Conservation (phyloP, 2,113 vertebrate species). For the Thermophis baileyi region DNA sequence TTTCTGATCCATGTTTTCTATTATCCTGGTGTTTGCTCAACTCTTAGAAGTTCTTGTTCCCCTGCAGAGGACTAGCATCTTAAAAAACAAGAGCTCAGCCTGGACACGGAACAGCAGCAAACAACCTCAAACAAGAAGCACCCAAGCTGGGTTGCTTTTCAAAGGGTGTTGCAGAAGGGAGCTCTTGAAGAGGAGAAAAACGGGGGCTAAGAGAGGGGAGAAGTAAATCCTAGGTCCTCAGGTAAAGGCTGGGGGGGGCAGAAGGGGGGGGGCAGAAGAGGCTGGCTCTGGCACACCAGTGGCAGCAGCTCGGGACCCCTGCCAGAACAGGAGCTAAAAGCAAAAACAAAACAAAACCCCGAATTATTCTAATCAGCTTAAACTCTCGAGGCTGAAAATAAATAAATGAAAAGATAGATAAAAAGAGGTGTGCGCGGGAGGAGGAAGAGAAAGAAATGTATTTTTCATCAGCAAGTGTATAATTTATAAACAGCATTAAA, state of each 20-base stretch:
- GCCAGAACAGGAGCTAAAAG: slow-evolving; percentile 72
- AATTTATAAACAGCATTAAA: slow-evolving; percentile 88
- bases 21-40: slow-evolving; percentile 30
- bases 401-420: neutral
- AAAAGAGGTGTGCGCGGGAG: neutral
- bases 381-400: slow-evolving; percentile 61
- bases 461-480: slow-evolving; percentile 84
- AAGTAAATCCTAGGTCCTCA: slow-evolving; percentile 3
- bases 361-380: slow-evolving; percentile 63
- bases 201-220: neutral
- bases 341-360: slow-evolving; percentile 42
- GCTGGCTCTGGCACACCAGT: slow-evolving; percentile 47
- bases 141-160: no score
- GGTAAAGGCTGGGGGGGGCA: slow-evolving; percentile 42
- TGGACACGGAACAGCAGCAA: neutral
- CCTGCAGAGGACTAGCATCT: neutral
- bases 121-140: neutral
- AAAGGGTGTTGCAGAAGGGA: neutral
- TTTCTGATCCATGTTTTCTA: neutral
- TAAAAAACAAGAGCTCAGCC: neutral
- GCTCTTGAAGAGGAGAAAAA: neutral
- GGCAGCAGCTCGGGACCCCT: slow-evolving; percentile 48
- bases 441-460: slow-evolving; percentile 41
- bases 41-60: slow-evolving; percentile 51
- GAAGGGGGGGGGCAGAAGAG: slow-evolving; percentile 48